Evolutionary conservation across 2,113 vertebrate genomes (phyloP), one percentile per base, ranked within the genome.

Genomic region (Paradoxurus hermaphroditus): DNA sequence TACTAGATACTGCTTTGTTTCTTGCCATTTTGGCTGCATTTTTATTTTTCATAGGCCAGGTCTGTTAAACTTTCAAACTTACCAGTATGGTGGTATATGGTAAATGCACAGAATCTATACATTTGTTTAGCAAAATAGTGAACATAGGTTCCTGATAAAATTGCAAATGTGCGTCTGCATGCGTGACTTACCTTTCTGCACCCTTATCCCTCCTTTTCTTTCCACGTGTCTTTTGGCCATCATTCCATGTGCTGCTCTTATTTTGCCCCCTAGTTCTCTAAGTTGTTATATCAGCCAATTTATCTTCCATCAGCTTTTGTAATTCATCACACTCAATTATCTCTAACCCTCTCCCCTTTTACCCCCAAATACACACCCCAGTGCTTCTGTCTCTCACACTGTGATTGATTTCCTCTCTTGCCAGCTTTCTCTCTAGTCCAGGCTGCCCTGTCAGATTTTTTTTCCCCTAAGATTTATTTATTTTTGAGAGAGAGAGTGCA

Each of bases 291-390:
- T 75, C 70, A 82, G 63, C 85, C 65, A 25, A 0, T 81, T 84
- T 88, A 63, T 85, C 49, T 73, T 70, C 36, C 34, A 8, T 84
- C 36, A 39, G 27, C 51, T 79, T 68, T 81, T 72, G 36, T 77
- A 94, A 85, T 78, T 98, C 82, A 78, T 95, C 70, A 91, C 65
- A n/a, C 36, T 67, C 39, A 56, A 5, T 95, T 85, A 82, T 86
- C 73, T 87, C 85, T 85, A 36, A 49, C 67, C 65, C 23, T 21
- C 63, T 94, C 41, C 49, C 53, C 27, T 56, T 39, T 6, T 4
- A 19, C 46, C 14, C 51, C 46, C 16, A 51, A 72, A 27, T 44
- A 41, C 8, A 29, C 3, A 4, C 46, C 39, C 25, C 51, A 44
- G 0, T 0, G 27, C 79, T 62, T 31, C 7, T 31, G 12, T 75